These are phyloP conservation scores for Maniola jurtina DNA, from an alignment of 1,140 invertebrate species.

Conservation along the genomic window DNA sequence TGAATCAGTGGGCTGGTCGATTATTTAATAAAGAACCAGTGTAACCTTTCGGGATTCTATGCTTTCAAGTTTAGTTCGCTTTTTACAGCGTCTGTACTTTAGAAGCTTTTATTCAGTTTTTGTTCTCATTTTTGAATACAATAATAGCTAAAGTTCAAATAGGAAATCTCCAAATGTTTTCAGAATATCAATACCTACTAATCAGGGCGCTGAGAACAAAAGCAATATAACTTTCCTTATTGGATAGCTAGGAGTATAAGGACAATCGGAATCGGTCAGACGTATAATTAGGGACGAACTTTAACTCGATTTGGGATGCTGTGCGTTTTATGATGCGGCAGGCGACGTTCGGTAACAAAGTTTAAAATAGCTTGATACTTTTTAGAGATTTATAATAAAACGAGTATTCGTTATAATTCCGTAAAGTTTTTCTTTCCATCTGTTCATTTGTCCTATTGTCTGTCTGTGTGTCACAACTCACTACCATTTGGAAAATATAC, in stretches of 20 bases:
- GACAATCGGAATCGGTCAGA: slow-evolving; percentile 13
- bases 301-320: slow-evolving; percentile 10
- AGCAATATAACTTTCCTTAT: slow-evolving; percentile 15
- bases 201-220: not conserved
- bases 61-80: no score
- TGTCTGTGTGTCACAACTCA: no score
- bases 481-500: no score
- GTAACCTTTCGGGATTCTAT: no score
- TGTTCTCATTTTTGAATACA: not conserved
- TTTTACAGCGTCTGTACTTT: no score
- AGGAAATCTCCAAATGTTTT: slow-evolving; percentile 4
- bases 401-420: no score
- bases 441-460: no score
- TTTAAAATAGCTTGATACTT: not conserved
- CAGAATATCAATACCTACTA: slow-evolving; percentile 10
- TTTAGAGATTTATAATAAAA: not conserved
- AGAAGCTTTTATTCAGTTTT: no score
- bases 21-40: no score
- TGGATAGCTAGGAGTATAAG: slow-evolving; percentile 8
- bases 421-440: no score
- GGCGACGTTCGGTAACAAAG: not conserved
- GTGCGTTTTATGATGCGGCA: slow-evolving; percentile 11
- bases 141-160: slow-evolving; percentile 1
- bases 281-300: slow-evolving; percentile 12
- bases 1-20: no score